These are phyloP conservation scores for Blastobasis lacticolella DNA, from an alignment of 2,888 invertebrate species.

Conservation along the genomic window DNA sequence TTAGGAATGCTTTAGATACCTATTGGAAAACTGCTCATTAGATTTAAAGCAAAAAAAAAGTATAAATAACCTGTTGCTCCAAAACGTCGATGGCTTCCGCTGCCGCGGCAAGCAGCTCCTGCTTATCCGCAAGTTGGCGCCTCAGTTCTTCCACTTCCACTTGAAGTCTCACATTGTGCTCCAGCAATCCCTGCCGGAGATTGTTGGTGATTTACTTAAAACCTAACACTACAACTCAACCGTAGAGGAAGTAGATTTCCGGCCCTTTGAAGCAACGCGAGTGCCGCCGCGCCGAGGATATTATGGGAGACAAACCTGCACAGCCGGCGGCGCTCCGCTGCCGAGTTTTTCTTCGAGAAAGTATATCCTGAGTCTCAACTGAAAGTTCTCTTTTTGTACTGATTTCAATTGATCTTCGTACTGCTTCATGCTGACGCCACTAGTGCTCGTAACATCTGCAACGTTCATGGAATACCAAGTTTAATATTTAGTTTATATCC, in stretches of 20 bases:
- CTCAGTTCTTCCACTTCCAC: conserved; percentile 84
- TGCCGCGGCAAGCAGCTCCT: conserved; percentile 88
- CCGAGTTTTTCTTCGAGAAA: conserved; percentile 90
- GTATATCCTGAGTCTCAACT: conserved; percentile 91
- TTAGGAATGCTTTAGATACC: no score
- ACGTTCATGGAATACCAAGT: background rate
- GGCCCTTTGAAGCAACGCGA: no score
- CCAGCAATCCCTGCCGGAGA: conserved; percentile 51
- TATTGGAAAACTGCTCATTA: no score
- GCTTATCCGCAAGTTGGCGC: conserved; percentile 86
- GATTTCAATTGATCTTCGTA: conserved; percentile 89
- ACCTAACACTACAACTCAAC: conserved; percentile 5
- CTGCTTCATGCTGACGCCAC: conserved; percentile 88
- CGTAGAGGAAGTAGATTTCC: no score
- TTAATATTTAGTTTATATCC: no score
- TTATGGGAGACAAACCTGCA: conserved; percentile 72
- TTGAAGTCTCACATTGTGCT: conserved; percentile 71
- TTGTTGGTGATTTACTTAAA: background rate
- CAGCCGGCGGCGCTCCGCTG: conserved; percentile 75
- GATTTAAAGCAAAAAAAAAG: no score
- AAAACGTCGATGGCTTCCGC: conserved; percentile 86
- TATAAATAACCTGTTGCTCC: conserved; percentile 69
- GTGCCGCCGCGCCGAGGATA: no score
- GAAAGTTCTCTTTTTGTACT: conserved; percentile 93
- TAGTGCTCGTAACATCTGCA: conserved; percentile 54